Evolutionary conservation across 2,797 vertebrate genomes (phyloP), one percentile per base, ranked within the genome.

Genomic region (Eremophila alpestris): DNA sequence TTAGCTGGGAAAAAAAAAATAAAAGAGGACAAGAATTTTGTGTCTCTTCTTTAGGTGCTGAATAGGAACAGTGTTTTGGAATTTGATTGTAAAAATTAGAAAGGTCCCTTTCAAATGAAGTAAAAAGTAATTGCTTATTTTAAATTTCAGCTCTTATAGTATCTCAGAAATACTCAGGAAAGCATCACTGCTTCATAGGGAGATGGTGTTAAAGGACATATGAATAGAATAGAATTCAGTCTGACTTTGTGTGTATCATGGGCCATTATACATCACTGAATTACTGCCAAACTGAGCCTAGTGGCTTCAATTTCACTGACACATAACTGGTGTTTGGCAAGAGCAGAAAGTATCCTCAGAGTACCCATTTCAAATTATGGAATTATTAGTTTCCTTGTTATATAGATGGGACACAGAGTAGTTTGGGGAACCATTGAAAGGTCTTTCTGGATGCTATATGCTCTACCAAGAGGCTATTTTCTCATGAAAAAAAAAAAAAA

Each of bases 311-410:
- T 90, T 95, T 96, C 93, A 62, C 73, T 38, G 93, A 93, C 46
- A 86, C 73, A 45, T 92, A 94, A 83, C 89, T 90, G 79, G 84
- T 95, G 76, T 89, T 93, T 92, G 87, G 79, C 65, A 81, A 86
- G 79, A 94, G 79, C 87, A 87, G 76, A 83, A 89, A 93, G 58
- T 95, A 95, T 92, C 59, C 94, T 96, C 95, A 62, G 32, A 95
- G 84, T 76, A 65, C 65, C 62, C 84, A 83, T 95, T 96, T 75
- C 36, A 34, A 95, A 93, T 92, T 94, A 93, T 86, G 91, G 91
- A 97, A 89, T 91, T 97, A 93, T 94, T 95, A 86, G 82, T 95
- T 95, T 92, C 62, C 89, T 95, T 93, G 88, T 94, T 91, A 89
- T 92, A 94, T 87, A 88, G 82, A 92, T 91, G 89, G 79, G 90